Conservation (phyloP, 2,113 vertebrate species). For the Lepus timidus region DNA sequence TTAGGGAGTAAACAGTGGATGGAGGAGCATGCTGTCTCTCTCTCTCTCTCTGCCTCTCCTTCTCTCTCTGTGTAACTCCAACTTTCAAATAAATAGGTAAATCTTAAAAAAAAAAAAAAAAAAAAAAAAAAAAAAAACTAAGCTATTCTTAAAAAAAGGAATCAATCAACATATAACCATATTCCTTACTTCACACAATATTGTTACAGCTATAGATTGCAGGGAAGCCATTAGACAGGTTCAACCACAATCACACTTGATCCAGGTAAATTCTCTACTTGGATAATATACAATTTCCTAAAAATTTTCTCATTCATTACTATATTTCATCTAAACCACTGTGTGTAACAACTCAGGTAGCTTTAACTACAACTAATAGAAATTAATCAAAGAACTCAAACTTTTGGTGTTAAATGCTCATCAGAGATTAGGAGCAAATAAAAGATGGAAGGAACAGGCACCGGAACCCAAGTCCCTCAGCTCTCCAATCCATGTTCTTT, state of each 20-base stretch:
- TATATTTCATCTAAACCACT: slow-evolving; percentile 49
- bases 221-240: slow-evolving; percentile 44
- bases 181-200: slow-evolving; percentile 14
- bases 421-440: slow-evolving; percentile 54
- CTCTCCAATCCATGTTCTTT: not conserved
- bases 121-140: too few relatives aligned
- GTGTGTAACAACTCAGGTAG: slow-evolving; percentile 42
- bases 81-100: too few relatives aligned
- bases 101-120: too few relatives aligned
- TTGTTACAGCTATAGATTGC: slow-evolving; percentile 24
- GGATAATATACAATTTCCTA: slow-evolving; percentile 53
- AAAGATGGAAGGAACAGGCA: not conserved
- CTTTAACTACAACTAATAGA: not conserved
- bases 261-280: slow-evolving; percentile 48
- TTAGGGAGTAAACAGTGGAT: too few relatives aligned
- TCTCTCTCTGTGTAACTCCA: too few relatives aligned
- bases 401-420: slow-evolving; percentile 16
- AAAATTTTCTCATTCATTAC: slow-evolving; percentile 18
- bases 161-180: slow-evolving; percentile 8
- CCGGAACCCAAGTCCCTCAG: not conserved
- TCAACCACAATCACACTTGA: slow-evolving; percentile 35
- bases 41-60: too few relatives aligned
- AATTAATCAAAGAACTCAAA: slow-evolving; percentile 41
- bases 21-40: too few relatives aligned
- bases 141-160: not conserved